Evolutionary conservation across 2,113 vertebrate species (phyloP), one percentile per base, ranked within the genome.

Genomic region (Tursiops truncatus): DNA sequence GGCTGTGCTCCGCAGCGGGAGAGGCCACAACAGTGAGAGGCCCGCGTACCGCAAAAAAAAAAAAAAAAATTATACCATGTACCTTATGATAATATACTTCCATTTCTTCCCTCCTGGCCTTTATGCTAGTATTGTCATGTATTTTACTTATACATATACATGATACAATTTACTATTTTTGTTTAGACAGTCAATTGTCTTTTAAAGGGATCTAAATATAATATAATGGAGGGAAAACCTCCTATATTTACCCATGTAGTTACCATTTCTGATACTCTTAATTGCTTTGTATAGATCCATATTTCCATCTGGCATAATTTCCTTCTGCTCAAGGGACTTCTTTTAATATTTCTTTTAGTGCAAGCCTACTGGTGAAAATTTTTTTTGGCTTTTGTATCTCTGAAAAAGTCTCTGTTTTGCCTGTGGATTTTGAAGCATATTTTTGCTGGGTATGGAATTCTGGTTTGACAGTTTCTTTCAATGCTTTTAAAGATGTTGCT

Each of bases 381-480:
- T 90, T 25, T 38, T 74, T 56, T 20, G 28, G 26, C 26, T 86
- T 92, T 92, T 84, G 7, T 80, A 6, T 71, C 8, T 62, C 44
- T 62, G 26, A 31, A 76, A 63, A 93, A 74, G 25, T 41, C 53
- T 56, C 15, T 74, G 23, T 93, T 80, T 92, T 94, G 79, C 53
- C 53, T 91, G 68, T 80, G 33, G 36, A 50, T 91, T 82, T 70
- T 53, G 11, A 83, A 95, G 87, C 63, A 60, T 95, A 82, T 53
- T 91, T 91, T 96, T 93, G 70, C 41, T 91, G 26, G 81, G 36
- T 94, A 76, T 95, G 26, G 31, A 80, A 95, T 83, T 89, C 70
- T 70, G 74, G 38, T n/a, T 91, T 80, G 63, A 67, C 11, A 15
- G 20, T 85, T 81, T 47, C 50, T 80, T 85, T 65, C 28, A 83